Percentiles rank a stretch among this genome's conserved stretches.
phyloP scores from a whole-genome alignment of 2,888 invertebrate species.

The Nebria brevicollis region DNA sequence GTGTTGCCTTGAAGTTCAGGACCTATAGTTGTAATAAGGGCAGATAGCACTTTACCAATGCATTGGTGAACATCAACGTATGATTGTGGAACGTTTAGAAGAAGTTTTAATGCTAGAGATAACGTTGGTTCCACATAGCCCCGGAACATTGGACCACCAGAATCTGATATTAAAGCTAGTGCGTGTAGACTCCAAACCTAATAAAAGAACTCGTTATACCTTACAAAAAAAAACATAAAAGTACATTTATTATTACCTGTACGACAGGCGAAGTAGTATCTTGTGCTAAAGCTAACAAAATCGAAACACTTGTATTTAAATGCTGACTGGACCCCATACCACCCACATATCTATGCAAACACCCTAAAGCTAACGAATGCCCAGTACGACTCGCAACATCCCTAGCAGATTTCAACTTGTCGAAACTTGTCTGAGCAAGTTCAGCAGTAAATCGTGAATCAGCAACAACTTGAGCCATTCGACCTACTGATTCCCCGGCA shows the following conservation, averaged over 20 bases:
- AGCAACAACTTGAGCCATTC: constrained; percentile 89
- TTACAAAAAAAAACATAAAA: constrained; percentile 55
- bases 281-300: constrained; percentile 92
- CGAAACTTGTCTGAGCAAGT: constrained; percentile 89
- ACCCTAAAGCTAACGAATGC: constrained; percentile 93
- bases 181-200: constrained; percentile 97
- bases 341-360: constrained; percentile 94
- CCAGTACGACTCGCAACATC: constrained; percentile 89
- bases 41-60: constrained; percentile 91
- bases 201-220: constrained; percentile 34
- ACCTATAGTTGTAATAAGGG: constrained; percentile 96
- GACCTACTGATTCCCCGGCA: constrained; percentile 93
- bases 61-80: constrained; percentile 93
- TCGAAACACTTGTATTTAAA: constrained; percentile 92
- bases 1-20: constrained; percentile 94
- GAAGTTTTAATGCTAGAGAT: constrained; percentile 86
- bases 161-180: constrained; percentile 93
- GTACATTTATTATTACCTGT: constrained; percentile 68
- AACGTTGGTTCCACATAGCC: constrained; percentile 96
- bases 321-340: constrained; percentile 96
- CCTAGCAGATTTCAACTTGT: constrained; percentile 84
- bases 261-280: constrained; percentile 93
- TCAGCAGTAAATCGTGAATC: constrained; percentile 90
- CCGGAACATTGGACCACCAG: constrained; percentile 99
- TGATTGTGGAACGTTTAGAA: constrained; percentile 90